Conservation (phyloP, 2,888 invertebrate genomes). For the Aplocera efformata region DNA sequence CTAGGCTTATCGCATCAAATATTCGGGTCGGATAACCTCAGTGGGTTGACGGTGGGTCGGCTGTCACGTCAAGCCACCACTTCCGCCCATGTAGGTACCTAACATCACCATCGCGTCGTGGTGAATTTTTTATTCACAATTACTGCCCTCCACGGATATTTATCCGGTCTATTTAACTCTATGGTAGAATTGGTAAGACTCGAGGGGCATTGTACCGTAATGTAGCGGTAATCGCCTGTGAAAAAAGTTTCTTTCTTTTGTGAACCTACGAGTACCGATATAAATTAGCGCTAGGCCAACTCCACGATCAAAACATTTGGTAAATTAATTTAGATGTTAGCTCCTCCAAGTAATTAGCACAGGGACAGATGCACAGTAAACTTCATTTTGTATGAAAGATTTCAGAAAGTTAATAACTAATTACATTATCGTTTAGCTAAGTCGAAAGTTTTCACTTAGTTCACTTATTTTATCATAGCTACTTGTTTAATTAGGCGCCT, state of each 20-base stretch:
- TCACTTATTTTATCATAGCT: neutral
- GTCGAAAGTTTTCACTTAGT: conserved; percentile 14
- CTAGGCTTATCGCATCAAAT: conserved; percentile 36
- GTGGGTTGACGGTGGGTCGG: conserved; percentile 20
- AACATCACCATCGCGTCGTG: conserved; percentile 37
- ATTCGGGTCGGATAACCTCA: conserved; percentile 38
- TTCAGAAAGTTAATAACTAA: conserved; percentile 11
- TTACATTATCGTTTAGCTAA: conserved; percentile 7
- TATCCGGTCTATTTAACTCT: conserved; percentile 58
- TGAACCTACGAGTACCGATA: conserved; percentile 12
- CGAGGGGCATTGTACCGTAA: conserved; percentile 28
- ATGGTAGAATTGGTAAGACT: conserved; percentile 30
- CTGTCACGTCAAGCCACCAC: conserved; percentile 37
- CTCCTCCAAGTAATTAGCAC: neutral
- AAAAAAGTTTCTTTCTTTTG: conserved; percentile 20
- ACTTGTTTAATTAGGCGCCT: too few species aligned
- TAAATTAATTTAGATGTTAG: conserved; percentile 12
- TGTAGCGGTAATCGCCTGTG: conserved; percentile 31
- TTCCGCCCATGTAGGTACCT: conserved; percentile 25
- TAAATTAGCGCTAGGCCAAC: conserved; percentile 11
- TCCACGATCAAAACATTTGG: conserved; percentile 8
- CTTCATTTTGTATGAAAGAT: too few species aligned
- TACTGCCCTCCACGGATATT: conserved; percentile 54
- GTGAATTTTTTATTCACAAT: conserved; percentile 72
- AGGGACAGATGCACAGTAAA: too few species aligned